These are phyloP conservation scores for Eupelmus urozonus DNA, from an alignment of 2,888 invertebrate genomes.

Conservation along the genomic window DNA sequence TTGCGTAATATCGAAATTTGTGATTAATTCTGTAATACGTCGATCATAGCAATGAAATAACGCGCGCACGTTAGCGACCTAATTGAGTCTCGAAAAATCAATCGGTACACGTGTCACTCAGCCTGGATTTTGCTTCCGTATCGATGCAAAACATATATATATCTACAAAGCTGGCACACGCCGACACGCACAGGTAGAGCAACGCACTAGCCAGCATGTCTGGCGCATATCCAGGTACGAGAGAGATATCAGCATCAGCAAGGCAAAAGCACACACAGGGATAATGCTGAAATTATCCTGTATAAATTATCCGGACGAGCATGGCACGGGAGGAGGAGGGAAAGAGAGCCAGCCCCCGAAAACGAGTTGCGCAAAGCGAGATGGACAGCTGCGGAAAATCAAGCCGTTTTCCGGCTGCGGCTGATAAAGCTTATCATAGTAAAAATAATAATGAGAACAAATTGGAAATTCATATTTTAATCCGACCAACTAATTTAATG, in stretches of 20 bases:
- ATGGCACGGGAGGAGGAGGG: conserved; percentile 6
- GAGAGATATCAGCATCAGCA: conserved; percentile 32
- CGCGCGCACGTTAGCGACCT: background rate
- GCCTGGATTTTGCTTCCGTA: too few species aligned
- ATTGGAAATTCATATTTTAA: too few species aligned
- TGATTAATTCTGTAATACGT: background rate
- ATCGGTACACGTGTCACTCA: conserved; percentile 5
- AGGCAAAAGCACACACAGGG: conserved; percentile 3
- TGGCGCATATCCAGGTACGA: conserved; percentile 42
- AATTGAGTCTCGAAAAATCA: conserved; percentile 12
- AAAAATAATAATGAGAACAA: too few species aligned
- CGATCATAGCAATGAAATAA: background rate
- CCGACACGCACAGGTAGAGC: background rate
- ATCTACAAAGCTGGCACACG: too few species aligned
- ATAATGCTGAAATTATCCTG: conserved; percentile 65
- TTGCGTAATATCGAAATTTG: too few species aligned
- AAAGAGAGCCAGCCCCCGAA: too few species aligned
- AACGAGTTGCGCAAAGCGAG: too few species aligned
- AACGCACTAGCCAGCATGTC: conserved; percentile 4
- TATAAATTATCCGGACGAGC: conserved; percentile 63
- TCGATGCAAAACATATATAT: too few species aligned
- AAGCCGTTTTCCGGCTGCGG: too few species aligned
- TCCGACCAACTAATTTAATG: too few species aligned
- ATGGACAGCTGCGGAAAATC: too few species aligned
- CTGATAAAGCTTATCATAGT: too few species aligned